Evolutionary conservation across 2,888 invertebrate species (phyloP), one percentile per base, ranked within the genome.

Genomic region (Melipona beecheii): DNA sequence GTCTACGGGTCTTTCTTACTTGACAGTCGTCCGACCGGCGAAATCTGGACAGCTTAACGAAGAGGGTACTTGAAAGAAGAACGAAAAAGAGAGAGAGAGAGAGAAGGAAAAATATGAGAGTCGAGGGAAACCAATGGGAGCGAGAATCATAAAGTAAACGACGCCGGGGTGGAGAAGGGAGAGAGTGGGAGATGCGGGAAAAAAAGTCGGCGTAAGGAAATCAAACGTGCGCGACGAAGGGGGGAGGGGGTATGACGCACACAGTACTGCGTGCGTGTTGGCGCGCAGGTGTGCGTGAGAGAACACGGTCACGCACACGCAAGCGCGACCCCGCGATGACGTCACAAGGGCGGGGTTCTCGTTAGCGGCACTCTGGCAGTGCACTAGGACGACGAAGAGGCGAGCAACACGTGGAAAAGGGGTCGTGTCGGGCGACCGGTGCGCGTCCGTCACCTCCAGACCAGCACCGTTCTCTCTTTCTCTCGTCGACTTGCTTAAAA

Each of bases 311-410:
- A 88, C 86, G 88, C 88, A 89, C 86, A 89, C 89, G 87, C 89
- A 86, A 84, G 88, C 88, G 87, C 88, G 82, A 11, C 77, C 77
- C 78, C 78, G 81, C 78, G 69, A 84, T 93, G 93, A 93, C 93
- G 93, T 93, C 93, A 93, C 91, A 92, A 93, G 93, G 93, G 93
- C 93, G 93, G 93, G 93, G 93, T 93, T 87, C 93, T 93, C 91
- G 92, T 93, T 93, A 93, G 90, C 91, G 87, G 90, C 86, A 90
- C 85, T 91, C 85, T 79, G 69, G 66, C 83, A 71, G 83, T 87
- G 85, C 86, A 84, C 85, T 76, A 65, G 81, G 80, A 68, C 86
- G 77, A 71, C 71, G 86, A 86, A 88, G 87, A 84, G 89, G 88
- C 86, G 90, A 92, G 93, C 93, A 93, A 93, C 93, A 93, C 92